These are phyloP conservation scores for Empidonax alnorum DNA, from an alignment of 2,113 vertebrate species.

Conservation along the genomic window DNA sequence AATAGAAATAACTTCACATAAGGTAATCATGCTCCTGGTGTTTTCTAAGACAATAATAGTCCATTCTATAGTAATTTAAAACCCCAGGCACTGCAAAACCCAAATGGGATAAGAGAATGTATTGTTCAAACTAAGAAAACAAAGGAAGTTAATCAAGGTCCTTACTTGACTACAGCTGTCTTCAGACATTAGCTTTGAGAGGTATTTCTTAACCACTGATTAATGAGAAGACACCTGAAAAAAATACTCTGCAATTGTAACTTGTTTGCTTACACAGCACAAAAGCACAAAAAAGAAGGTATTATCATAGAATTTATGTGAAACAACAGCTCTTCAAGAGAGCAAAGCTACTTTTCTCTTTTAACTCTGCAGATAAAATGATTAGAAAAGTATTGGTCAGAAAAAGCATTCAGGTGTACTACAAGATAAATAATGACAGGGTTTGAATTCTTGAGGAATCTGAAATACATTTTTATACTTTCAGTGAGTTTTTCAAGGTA, in stretches of 20 bases:
- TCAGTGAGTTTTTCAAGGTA: not conserved
- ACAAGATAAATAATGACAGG: not conserved
- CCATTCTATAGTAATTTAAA: constrained; percentile 2
- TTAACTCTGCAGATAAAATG: not conserved
- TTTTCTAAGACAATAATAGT: constrained; percentile 31
- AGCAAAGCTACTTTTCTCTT: not conserved
- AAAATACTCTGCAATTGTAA: not conserved
- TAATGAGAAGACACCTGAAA: constrained; percentile 10
- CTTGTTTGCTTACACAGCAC: not conserved
- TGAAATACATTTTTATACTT: not conserved
- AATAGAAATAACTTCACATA: constrained; percentile 7
- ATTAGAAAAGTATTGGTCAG: not conserved
- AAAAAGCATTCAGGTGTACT: not conserved
- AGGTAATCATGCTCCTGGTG: constrained; percentile 10
- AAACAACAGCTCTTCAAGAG: not conserved
- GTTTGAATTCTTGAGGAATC: not conserved
- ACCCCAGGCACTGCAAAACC: not conserved
- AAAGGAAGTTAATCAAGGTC: constrained; percentile 46
- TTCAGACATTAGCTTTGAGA: not conserved
- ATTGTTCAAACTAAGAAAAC: constrained; percentile 44
- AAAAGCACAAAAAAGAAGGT: not conserved
- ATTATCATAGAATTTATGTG: not conserved
- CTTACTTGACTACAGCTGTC: not conserved
- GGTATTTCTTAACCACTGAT: constrained; percentile 4
- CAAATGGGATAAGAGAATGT: not conserved